These are phyloP conservation scores for Anthoscopus minutus DNA, from an alignment of 2,113 vertebrate species.

Conservation along the genomic window DNA sequence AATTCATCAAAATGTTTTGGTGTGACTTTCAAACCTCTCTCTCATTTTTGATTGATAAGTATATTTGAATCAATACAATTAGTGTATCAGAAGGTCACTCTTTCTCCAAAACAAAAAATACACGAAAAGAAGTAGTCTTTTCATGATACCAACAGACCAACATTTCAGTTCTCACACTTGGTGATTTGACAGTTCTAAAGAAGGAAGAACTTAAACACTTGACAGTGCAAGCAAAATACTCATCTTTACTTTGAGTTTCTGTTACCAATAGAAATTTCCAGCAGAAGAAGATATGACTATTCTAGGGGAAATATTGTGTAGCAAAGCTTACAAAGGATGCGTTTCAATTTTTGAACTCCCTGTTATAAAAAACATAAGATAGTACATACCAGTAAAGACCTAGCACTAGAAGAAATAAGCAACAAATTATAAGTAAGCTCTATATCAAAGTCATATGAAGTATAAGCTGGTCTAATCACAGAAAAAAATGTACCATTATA, in stretches of 20 bases:
- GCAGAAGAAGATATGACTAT: not conserved
- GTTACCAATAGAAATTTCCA: not conserved
- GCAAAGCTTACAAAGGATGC: not conserved
- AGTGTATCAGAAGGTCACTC: not conserved
- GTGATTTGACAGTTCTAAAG: not conserved
- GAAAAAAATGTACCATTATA: not conserved
- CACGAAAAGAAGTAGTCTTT: not conserved
- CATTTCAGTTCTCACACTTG: not conserved
- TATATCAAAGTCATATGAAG: not conserved
- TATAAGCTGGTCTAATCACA: not conserved
- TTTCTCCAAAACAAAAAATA: not conserved
- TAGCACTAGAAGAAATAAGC: not conserved
- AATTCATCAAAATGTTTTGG: not conserved
- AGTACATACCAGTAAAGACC: not conserved
- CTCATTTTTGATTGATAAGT: not conserved
- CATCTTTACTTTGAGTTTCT: not conserved
- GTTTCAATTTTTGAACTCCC: not conserved
- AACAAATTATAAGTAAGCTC: not conserved
- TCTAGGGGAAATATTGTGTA: not conserved
- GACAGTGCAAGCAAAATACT: not conserved
- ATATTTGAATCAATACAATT: not conserved
- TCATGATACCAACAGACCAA: not conserved
- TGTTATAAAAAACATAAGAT: not conserved
- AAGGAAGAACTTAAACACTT: not conserved
- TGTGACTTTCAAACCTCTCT: not conserved